These are phyloP conservation scores for Calcarius ornatus DNA, from an alignment of 2,113 vertebrate species.

Conservation along the genomic window DNA sequence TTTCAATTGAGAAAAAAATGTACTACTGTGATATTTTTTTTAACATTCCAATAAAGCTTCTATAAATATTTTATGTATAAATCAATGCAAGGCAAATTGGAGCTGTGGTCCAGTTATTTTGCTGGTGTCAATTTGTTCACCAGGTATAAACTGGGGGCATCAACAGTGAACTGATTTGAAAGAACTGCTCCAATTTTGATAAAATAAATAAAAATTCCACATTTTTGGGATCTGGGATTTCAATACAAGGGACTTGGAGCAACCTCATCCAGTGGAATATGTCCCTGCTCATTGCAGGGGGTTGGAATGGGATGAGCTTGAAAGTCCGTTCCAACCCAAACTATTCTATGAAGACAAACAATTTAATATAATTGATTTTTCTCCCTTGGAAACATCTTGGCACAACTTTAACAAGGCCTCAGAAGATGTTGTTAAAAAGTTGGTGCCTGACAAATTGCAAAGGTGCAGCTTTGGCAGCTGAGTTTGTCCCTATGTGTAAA, in stretches of 20 bases:
- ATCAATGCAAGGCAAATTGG: not conserved
- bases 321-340: not conserved
- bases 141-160: not conserved
- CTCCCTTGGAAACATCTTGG: not conserved
- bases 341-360: not conserved
- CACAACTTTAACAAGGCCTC: conserved; percentile 24
- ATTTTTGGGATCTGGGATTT: not conserved
- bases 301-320: not conserved
- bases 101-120: not conserved
- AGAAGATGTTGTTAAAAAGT: conserved; percentile 31
- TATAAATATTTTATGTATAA: not conserved
- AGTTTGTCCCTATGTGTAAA: not conserved
- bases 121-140: not conserved
- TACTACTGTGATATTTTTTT: not conserved
- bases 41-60: not conserved
- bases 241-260: not conserved
- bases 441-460: not conserved
- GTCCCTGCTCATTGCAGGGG: not conserved
- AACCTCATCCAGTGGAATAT: not conserved
- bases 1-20: not conserved
- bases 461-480: not conserved
- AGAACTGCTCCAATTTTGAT: not conserved
- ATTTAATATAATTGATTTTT: not conserved
- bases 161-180: not conserved
- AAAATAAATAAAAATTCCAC: not conserved